Base-by-base conservation (phyloP, 1,140 invertebrate genomes). In the Drosophila orena region DNA sequence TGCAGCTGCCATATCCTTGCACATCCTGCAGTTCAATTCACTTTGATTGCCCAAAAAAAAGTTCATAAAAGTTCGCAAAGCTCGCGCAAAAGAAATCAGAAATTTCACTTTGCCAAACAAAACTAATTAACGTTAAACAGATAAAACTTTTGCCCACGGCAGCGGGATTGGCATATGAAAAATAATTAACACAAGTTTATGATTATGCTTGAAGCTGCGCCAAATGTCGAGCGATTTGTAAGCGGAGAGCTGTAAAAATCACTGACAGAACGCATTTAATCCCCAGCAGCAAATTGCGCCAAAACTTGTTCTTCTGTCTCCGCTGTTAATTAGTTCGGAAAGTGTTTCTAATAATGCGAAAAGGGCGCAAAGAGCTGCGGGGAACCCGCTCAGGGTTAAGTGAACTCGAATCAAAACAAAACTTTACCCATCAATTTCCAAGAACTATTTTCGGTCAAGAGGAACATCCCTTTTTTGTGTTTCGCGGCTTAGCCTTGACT, bases 61-160 rank as follows among this genome's bases (percentile, higher is more conserved):
- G 78, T 86, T 73, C 43, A 89, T 77, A 89, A 89, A 86, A 89
- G 73, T 79, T 89, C 56, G 46, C 35, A 17, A 52, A 47, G 64
- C 54, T 44, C 61, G 35, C 43, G 44, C 52, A 77, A 79, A 81
- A 89, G 81, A 90, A 89, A 80, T 85, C 80, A 80, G 77, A 84
- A 81, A 88, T 78, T 88, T 90, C 79, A 77, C 83, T 88, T 88
- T 81, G 55, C 38, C 65, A 57, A 88, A 88, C 81, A 84, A 91
- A 91, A 91, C 88, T 91, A 90, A 91, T 91, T 91, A 91, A 91
- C 88, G 88, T 83, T 76, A 76, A 84, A 75, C 88, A 91, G 88
- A 90, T 83, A 86, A 90, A 90, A 86, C 61, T 86, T 90, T 62
- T 50, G 56, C 47, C 62, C 50, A 47, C 52, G 49, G 15, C 5